These are phyloP conservation scores for Octopus bimaculoides DNA, from an alignment of 1,140 invertebrate genomes.

Conservation along the genomic window DNA sequence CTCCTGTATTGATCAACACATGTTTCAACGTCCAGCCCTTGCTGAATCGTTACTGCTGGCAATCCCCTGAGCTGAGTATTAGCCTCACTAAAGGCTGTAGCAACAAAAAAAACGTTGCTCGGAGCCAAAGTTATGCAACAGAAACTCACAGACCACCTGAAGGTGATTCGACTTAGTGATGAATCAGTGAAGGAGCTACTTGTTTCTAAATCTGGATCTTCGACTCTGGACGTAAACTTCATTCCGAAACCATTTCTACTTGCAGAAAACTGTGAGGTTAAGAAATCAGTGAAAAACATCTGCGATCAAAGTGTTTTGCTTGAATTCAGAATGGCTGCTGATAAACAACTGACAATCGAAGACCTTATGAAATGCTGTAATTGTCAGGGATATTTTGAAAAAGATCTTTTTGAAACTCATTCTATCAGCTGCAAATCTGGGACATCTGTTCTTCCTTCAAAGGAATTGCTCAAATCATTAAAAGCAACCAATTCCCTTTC, in stretches of 20 bases:
- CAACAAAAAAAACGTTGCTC: neutral
- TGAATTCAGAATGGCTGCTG: neutral
- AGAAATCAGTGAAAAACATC: too few relatives aligned
- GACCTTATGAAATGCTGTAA: neutral
- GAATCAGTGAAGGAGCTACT: neutral
- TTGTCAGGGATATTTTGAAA: constrained; percentile 2
- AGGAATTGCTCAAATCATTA: too few relatives aligned
- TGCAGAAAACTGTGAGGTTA: too few relatives aligned
- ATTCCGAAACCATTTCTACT: too few relatives aligned
- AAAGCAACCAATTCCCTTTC: too few relatives aligned
- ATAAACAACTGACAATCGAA: neutral
- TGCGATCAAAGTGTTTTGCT: too few relatives aligned
- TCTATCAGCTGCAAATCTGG: neutral
- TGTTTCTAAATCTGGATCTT: too few relatives aligned
- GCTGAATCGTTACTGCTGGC: neutral
- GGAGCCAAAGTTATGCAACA: neutral
- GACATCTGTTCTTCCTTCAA: too few relatives aligned
- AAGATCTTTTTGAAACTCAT: neutral
- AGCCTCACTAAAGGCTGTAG: neutral
- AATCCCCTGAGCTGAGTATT: neutral
- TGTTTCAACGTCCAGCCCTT: neutral
- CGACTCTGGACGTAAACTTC: too few relatives aligned
- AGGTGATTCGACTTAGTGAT: neutral
- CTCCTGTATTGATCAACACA: neutral
- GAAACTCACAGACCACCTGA: neutral